These are phyloP conservation scores for Chiroxiphia lanceolata DNA, from an alignment of 2,797 vertebrate genomes.

Conservation along the genomic window DNA sequence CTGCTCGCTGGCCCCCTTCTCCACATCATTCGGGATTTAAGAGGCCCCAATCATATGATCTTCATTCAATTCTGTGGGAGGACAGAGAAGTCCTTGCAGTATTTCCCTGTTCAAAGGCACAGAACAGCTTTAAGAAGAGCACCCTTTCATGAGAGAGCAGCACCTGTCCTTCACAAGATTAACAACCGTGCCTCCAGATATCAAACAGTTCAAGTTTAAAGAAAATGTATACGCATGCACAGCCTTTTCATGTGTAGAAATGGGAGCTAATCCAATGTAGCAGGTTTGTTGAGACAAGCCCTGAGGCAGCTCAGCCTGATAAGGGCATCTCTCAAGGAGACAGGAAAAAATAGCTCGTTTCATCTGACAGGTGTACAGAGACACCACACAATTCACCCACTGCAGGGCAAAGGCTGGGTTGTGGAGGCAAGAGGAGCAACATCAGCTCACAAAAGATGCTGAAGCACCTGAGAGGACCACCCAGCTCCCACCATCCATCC, in stretches of 20 bases:
- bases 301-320: constrained; percentile 29
- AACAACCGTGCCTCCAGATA: not conserved
- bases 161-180: not conserved
- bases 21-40: not conserved
- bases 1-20: not conserved
- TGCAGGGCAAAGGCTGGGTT: not conserved
- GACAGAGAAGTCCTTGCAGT: not conserved
- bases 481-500: accelerated
- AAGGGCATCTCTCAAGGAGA: not conserved
- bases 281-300: constrained; percentile 21
- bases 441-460: not conserved
- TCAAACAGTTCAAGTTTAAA: constrained; percentile 3
- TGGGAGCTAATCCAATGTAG: constrained; percentile 20
- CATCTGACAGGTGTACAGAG: not conserved
- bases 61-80: not conserved
- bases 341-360: not conserved
- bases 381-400: not conserved
- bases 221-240: not conserved
- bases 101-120: not conserved
- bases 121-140: not conserved
- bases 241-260: constrained; percentile 13
- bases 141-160: not conserved
- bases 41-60: not conserved
- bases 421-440: not conserved
- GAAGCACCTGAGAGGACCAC: not conserved